Base-by-base conservation (phyloP, 2,888 invertebrate genomes). In the Trichopria drosophilae region DNA sequence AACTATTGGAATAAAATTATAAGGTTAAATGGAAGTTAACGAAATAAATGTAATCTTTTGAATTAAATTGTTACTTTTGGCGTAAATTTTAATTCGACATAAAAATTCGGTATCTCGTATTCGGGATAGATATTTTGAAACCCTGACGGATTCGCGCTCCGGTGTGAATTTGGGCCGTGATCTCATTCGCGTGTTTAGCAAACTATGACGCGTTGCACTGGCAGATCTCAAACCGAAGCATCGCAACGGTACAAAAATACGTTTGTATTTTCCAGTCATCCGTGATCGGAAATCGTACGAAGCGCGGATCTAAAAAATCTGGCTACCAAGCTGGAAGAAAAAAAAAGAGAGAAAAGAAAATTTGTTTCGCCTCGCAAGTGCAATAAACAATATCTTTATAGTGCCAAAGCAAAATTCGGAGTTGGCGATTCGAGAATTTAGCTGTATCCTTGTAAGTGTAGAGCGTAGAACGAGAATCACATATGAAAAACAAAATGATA, bases 151-250 rank as follows among this genome's bases (percentile, higher is more conserved):
- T n/a, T n/a, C n/a, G n/a, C n/a, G n/a, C n/a, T n/a, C n/a, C n/a
- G n/a, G 48, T 49, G 51, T 52, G 55, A 39, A 55, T 55, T 55
- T 55, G 48, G 55, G 51, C 52, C 55, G 52, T 55, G 55, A 55
- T 55, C 55, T 55, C 55, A 55, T 55, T 55, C 52, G 55, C 52
- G 52, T 55, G 52, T 55, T 55, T 55, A 55, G 52, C 51, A 52
- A 55, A 52, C 48, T 55, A 52, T 52, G 55, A 54, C 54, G 34
- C 39, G 39, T 44, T 51, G 49, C 50, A 47, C 53, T 44, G 50
- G 50, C 50, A 45, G 46, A 39, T 42, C 46, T 36, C 46, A 37
- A 26, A 42, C 45, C 46, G 46, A 26, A 23, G 34, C 41, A 42
- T 32, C 26, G 40, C 32, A 24, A 26, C 37, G 24, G 39, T 23